Evolutionary conservation across 2,888 invertebrate species (phyloP).

Genomic region (Latheticus oryzae): DNA sequence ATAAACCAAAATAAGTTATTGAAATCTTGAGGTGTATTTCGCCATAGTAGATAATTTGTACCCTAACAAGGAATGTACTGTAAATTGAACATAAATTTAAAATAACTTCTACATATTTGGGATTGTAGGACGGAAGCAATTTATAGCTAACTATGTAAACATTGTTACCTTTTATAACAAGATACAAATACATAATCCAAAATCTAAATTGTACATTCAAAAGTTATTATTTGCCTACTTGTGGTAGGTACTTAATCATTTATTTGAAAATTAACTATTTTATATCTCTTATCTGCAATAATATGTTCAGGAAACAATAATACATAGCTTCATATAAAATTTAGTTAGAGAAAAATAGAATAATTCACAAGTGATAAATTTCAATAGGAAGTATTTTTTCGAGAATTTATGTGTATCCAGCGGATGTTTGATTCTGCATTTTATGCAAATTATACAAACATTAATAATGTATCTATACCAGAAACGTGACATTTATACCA

Average conservation of each 20-base stretch:
- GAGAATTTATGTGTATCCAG: conserved; percentile 29
- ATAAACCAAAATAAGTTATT: too few species aligned
- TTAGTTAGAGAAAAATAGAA: too few species aligned
- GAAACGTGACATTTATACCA: conserved; percentile 26
- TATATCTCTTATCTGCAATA: too few species aligned
- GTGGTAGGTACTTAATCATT: conserved; percentile 22
- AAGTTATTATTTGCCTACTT: conserved; percentile 22
- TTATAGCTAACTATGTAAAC: conserved; percentile 19
- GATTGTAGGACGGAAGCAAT: conserved; percentile 14
- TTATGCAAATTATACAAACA: conserved; percentile 36
- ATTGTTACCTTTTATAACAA: conserved; percentile 22
- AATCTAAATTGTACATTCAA: conserved; percentile 16
- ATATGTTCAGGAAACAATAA: conserved; percentile 18
- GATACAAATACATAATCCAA: conserved; percentile 12
- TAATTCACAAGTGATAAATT: conserved; percentile 31
- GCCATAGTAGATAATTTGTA: conserved; percentile 11
- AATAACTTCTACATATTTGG: conserved; percentile 31
- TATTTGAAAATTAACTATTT: conserved; percentile 22
- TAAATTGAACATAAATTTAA: conserved; percentile 15
- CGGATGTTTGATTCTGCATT: conserved; percentile 38
- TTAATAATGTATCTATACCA: conserved; percentile 33
- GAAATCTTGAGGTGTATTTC: conserved; percentile 21
- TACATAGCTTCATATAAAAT: conserved; percentile 6
- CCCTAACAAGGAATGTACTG: conserved; percentile 15
- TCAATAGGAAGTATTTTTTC: conserved; percentile 18